A percentile compares a stretch with the other conserved stretches of the same genome.
These are phyloP conservation scores for Solen grandis DNA, from an alignment of 1,140 invertebrate genomes.

Conservation along the genomic window DNA sequence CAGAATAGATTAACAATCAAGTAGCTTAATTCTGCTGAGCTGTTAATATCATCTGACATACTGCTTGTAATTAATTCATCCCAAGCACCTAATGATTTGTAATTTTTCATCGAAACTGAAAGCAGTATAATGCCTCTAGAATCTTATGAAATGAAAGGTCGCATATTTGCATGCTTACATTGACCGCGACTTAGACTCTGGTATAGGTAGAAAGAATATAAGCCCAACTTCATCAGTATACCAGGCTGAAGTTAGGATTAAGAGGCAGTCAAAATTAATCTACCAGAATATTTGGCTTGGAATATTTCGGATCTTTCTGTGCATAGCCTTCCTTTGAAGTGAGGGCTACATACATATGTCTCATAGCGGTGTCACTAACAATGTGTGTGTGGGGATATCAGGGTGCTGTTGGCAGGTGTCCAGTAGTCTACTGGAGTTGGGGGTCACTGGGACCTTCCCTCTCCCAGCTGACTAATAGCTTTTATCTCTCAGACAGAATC, in stretches of 20 bases:
- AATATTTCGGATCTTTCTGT: conserved; percentile 35
- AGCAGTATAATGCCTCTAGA: too few species aligned
- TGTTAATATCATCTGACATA: not conserved
- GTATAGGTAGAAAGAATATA: conserved; percentile 35
- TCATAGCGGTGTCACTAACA: too few species aligned
- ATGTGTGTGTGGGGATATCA: too few species aligned
- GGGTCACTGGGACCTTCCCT: too few species aligned
- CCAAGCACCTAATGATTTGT: not conserved
- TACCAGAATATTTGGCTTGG: conserved; percentile 13
- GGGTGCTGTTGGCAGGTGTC: too few species aligned
- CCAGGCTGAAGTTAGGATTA: conserved; percentile 47
- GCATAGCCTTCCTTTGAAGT: conserved; percentile 29
- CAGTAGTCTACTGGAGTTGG: too few species aligned
- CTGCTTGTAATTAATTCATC: not conserved
- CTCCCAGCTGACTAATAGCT: too few species aligned
- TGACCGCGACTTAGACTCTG: conserved; percentile 31
- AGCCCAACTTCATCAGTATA: conserved; percentile 35
- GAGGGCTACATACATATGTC: conserved; percentile 38
- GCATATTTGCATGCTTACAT: conserved; percentile 33
- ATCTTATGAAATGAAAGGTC: too few species aligned
- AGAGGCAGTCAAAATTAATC: conserved; percentile 27
- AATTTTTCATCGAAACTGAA: not conserved
- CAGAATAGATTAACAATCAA: too few species aligned
- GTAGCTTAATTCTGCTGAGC: too few species aligned
- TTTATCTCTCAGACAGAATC: too few species aligned